Base-by-base conservation (phyloP, 1,140 invertebrate species). In the Uloborus diversus region DNA sequence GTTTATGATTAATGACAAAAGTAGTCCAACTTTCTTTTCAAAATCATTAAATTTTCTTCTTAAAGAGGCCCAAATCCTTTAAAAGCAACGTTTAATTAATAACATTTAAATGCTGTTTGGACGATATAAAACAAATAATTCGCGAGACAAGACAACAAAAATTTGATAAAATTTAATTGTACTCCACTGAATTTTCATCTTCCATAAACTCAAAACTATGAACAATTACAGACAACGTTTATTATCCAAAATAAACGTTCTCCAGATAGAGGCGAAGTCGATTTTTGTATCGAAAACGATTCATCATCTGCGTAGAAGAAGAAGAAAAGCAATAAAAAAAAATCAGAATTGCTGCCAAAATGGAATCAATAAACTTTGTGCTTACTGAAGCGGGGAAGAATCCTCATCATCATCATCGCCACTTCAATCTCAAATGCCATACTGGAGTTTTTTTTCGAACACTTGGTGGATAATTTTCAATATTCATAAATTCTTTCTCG, bases 401-500 rank as follows among this genome's bases (percentile, higher is more conserved):
- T 28, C 28, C 61, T 42, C 61, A 64, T 64, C 61, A 37, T 25
- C 61, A 35, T 64, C 61, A 64, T n/a, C 28, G n/a, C 28, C 28
- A 30, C 56, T 59, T 30, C 25, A 59, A 59, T 59, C 56, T 59
- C 14, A n/a, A n/a, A 13, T 7, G 61, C 33, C 23, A 35, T 42
- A 17, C 17, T 42, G 33, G 4, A 28, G 23, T 20, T 35, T 64
- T 64, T 64, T 64, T 20, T 64, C 23, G 61, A 17, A 14, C 27
- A 59, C 27, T 59, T 30, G 11, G 28, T 14, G 25, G 61, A 64
- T 64, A 64, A 64, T 64, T 64, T 64, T 64, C 61, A 64, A 64
- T 64, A 64, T 64, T 64, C 61, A 64, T 59, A 59, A 59, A 59
- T 64, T 64, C 33, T 42, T 64, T 64, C 32, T 27, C 11, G 33